phyloP scores from a whole-genome alignment of 1,140 invertebrate species.

The Zaprionus davidi region DNA sequence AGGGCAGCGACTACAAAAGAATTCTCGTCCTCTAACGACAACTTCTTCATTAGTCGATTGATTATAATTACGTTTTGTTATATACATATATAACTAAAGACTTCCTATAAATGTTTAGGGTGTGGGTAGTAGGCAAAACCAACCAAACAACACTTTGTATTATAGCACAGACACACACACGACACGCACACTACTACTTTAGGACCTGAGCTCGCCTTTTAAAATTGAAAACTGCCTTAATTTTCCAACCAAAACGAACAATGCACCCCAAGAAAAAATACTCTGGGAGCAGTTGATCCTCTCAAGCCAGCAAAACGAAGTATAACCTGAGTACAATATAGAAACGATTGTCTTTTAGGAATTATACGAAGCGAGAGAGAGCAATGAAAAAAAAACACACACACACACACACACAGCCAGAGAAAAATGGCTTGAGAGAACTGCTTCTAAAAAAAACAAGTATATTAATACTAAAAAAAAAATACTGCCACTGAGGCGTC shows the following conservation, averaged over 20 bases:
- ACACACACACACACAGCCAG: conserved; percentile 62
- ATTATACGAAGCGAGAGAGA: conserved; percentile 36
- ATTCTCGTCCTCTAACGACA: conserved; percentile 84
- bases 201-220: conserved; percentile 57
- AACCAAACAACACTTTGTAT: conserved; percentile 67
- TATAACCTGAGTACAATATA: conserved; percentile 70
- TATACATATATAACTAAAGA: conserved; percentile 71
- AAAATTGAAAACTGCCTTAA: conserved; percentile 77
- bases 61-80: conserved; percentile 68
- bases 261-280: conserved; percentile 71
- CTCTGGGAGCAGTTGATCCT: conserved; percentile 23
- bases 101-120: conserved; percentile 78
- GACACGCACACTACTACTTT: conserved; percentile 60
- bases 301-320: conserved; percentile 4
- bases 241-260: conserved; percentile 64
- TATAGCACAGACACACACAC: conserved; percentile 68
- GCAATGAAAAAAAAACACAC: conserved; percentile 50
- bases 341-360: conserved; percentile 63
- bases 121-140: conserved; percentile 70
- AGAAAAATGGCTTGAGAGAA: conserved; percentile 21
- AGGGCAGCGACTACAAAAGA: conserved; percentile 66
- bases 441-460: conserved; percentile 35
- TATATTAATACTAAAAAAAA: conserved; percentile 11
- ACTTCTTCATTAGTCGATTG: conserved; percentile 85
- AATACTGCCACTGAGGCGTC: conserved; percentile 79